Evolutionary conservation across 1,140 invertebrate genomes (phyloP).

Genomic region (Ectropis grisescens): DNA sequence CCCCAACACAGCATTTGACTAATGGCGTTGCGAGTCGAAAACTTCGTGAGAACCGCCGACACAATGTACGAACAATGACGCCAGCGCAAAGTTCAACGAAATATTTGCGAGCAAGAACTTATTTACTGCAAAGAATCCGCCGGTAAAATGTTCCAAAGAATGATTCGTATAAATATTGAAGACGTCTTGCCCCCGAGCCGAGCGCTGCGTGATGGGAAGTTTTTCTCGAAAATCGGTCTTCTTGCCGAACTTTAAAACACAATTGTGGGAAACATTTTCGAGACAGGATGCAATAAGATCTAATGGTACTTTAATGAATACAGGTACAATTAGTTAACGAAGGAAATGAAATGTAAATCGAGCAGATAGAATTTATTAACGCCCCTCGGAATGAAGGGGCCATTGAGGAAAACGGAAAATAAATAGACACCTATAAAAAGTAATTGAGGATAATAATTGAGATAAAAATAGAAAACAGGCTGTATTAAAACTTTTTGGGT

Average conservation of each 20-base stretch:
- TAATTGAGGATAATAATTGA: too few relatives aligned
- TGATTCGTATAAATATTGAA: too few relatives aligned
- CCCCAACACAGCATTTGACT: constrained; percentile 21
- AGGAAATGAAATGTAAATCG: constrained; percentile 4
- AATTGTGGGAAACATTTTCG: constrained; percentile 2
- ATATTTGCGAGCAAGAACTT: constrained; percentile 16
- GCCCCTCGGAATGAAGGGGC: too few relatives aligned
- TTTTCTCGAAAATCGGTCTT: too few relatives aligned
- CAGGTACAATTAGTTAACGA: neutral
- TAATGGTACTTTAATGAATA: neutral
- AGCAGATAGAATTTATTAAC: neutral
- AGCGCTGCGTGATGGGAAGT: too few relatives aligned
- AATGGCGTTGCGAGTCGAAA: constrained; percentile 18
- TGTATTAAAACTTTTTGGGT: too few relatives aligned
- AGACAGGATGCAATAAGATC: neutral
- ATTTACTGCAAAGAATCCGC: neutral
- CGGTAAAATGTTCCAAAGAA: too few relatives aligned
- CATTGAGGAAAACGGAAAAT: too few relatives aligned
- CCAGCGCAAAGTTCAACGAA: constrained; percentile 16
- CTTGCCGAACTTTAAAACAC: constrained; percentile 1
- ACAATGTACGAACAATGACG: constrained; percentile 14
- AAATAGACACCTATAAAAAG: too few relatives aligned
- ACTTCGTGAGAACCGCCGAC: constrained; percentile 26
- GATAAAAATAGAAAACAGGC: too few relatives aligned
- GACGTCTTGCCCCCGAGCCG: too few relatives aligned